Conservation (phyloP, 2,888 invertebrate genomes). For the Drosophila paramelanica region DNA sequence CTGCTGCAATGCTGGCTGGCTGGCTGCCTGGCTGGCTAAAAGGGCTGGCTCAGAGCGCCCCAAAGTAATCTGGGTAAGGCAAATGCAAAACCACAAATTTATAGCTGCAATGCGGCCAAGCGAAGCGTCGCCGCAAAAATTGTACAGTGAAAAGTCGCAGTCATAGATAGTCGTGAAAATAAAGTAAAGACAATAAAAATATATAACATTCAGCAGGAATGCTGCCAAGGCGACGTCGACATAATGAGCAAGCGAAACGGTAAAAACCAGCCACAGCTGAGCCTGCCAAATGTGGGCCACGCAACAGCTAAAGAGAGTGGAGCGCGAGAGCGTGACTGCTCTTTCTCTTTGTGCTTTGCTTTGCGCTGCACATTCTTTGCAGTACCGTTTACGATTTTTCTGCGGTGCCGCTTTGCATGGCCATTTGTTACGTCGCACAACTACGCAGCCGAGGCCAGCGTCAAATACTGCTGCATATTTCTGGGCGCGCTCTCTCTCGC, state of each 20-base stretch:
- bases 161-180: slow-evolving; percentile 60
- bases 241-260: slow-evolving; percentile 70
- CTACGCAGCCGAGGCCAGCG: slow-evolving; percentile 21
- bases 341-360: slow-evolving; percentile 19
- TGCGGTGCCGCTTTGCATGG: slow-evolving; percentile 70
- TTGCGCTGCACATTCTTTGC: slow-evolving; percentile 72
- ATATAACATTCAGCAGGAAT: slow-evolving; percentile 60
- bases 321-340: slow-evolving; percentile 7
- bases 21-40: slow-evolving; percentile 1
- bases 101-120: slow-evolving; percentile 75
- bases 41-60: slow-evolving; percentile 26
- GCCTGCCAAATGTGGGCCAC: slow-evolving; percentile 67
- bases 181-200: slow-evolving; percentile 69
- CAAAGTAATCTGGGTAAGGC: slow-evolving; percentile 59
- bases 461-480: slow-evolving; percentile 56
- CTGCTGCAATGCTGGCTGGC: slow-evolving; percentile 12
- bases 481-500: slow-evolving; percentile 36
- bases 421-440: slow-evolving; percentile 60
- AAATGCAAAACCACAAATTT: slow-evolving; percentile 70
- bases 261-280: slow-evolving; percentile 60
- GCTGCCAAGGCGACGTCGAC: slow-evolving; percentile 46
- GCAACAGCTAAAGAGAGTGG: slow-evolving; percentile 24
- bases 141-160: slow-evolving; percentile 50
- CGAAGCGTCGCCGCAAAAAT: slow-evolving; percentile 54
- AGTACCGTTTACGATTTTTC: slow-evolving; percentile 67